phyloP scores from a whole-genome alignment of 2,113 vertebrate genomes.

The Caranx melampygus region DNA sequence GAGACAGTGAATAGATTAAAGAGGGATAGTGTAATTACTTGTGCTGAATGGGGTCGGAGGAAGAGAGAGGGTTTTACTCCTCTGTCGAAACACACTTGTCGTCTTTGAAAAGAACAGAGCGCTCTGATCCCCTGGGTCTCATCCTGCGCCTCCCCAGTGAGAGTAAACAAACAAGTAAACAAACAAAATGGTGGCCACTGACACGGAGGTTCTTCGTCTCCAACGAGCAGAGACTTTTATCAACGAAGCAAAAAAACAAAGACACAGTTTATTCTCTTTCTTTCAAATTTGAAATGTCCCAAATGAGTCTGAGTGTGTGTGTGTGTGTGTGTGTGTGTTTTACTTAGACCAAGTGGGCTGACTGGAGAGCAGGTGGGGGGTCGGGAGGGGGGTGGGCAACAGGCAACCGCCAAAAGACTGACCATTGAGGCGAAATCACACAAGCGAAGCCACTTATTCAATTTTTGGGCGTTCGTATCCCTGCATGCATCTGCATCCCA shows the following conservation, averaged over 20 bases:
- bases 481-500: slow-evolving; percentile 72
- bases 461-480: slow-evolving; percentile 69
- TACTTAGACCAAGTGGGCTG: slow-evolving; percentile 7
- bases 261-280: no score
- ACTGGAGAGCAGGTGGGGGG: slow-evolving; percentile 30
- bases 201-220: neutral
- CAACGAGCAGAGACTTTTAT: neutral
- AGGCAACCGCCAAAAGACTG: slow-evolving; percentile 51
- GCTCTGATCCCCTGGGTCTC: slow-evolving; percentile 40
- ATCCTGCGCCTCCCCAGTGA: slow-evolving; percentile 21
- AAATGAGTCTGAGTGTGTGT: neutral
- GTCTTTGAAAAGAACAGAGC: slow-evolving; percentile 43
- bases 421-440: slow-evolving; percentile 73
- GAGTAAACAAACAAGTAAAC: slow-evolving; percentile 69
- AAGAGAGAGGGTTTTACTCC: slow-evolving; percentile 33
- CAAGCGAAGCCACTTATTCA: slow-evolving; percentile 75
- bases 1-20: slow-evolving; percentile 59
- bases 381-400: neutral
- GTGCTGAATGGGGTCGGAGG: slow-evolving; percentile 50
- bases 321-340: neutral
- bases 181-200: slow-evolving; percentile 54
- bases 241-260: neutral
- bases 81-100: slow-evolving; percentile 56
- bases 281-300: neutral
- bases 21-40: slow-evolving; percentile 59